Base-by-base conservation (phyloP, 2,797 vertebrate species). In the Phyllotis vaccarum region DNA sequence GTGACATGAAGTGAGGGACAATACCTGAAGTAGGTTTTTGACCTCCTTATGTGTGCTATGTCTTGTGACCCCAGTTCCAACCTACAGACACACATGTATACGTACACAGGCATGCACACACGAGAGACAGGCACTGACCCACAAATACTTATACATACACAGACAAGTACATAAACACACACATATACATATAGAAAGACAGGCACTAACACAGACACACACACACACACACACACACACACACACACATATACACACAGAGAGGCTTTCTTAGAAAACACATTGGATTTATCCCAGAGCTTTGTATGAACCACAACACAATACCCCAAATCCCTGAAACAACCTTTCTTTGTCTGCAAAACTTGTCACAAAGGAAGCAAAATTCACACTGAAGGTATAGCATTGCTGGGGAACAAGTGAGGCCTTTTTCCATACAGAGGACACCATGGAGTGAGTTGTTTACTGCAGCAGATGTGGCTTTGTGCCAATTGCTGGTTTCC, bases 401-500 rank as follows among this genome's bases (percentile, higher is more conserved):
- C 19, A 4, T 78, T 16, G 5, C 43, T 0, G 12, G 37, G 37
- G 49, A 81, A n/a, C 2, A 0, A 75, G 92, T 2, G 12, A 17
- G 46, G 11, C 68, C 34, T 62, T 82, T 31, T 64, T 87, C 40
- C 2, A 0, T 17, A 29, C 1, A 0, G 2, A 40, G 90, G 85
- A 83, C 19, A 9, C 46, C 6, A n/a, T 0, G 1, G 81, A 86
- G 54, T 24, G 43, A 43, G 94, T 91, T 27, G 66, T 56, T 88
- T 17, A 46, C 34, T 79, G 40, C 29, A 37, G 94, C 96, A 75
- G 86, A 93, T 86, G 74, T 27, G 72, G 54, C 19, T 66, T 75
- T 17, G 85, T 6, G 56, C 68, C 31, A 76, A 79, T 22, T 72
- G 95, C 96, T 93, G 79, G 34, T 89, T 90, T 86, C 68, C 62